Evolutionary conservation across 2,888 invertebrate species (phyloP), one percentile per base, ranked within the genome.

Genomic region (Peribatodes rhomboidaria): DNA sequence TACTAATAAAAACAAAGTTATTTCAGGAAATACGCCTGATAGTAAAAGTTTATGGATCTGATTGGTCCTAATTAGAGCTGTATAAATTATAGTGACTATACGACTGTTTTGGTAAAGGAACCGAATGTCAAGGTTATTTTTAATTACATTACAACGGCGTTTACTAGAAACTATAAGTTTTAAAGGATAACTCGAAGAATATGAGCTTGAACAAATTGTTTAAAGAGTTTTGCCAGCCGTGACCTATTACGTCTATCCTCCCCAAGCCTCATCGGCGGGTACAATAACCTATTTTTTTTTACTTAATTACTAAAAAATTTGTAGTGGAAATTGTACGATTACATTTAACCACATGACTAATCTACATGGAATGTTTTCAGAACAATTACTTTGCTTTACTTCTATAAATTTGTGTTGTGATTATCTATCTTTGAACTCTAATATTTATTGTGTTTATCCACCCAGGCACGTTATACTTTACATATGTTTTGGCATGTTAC

Each of bases 121-220:
- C 47, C 57, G 52, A 75, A 78, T 73, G 67, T 72, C 73, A 79
- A 76, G 74, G 77, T 56, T 61, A 37, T 39, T 37, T n/a, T 42
- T 41, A 9, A 16, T 18, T 33, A 33, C 6, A 37, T 37, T 20
- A n/a, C 18, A 35, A 8, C 33, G 8, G n/a, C 13, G n/a, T 52
- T 37, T 37, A 37, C n/a, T 18, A 14, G 52, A 37, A 37, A 20
- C 35, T 35, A 27, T 11, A 27, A 0, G 22, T 47, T 27, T 20
- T 13, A 20, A 18, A 8, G 6, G 7, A n/a, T 18, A 35, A 35
- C 35, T 14, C 1, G 16, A 41, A 16, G 16, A 13, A 41, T 14
- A 4, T 16, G 16, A 42, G 44, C 20, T 33, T 14, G 44, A 56
- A 46, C 42, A 13, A 46, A 44, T 27, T 27, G 6, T 27, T 27